Base-by-base conservation (phyloP, 2,797 vertebrate species). In the Buphagus erythrorhynchus region DNA sequence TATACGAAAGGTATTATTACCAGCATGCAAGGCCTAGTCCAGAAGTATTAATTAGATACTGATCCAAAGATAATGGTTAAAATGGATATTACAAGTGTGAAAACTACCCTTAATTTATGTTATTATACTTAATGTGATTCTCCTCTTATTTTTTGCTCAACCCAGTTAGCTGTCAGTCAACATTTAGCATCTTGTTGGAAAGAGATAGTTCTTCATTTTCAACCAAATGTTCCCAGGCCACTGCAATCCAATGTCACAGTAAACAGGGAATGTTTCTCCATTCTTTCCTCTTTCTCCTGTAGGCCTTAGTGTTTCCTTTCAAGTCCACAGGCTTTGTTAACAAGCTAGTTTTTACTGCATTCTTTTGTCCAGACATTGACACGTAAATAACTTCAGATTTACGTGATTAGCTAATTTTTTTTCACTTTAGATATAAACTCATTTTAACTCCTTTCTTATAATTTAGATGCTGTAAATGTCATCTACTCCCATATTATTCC, bases 391-490 rank as follows among this genome's bases (percentile, higher is more conserved):
- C n/a, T 87, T 89, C 22, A 61, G 25, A 63, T 76, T 82, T 93
- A 85, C 31, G n/a, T 86, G 16, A 71, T 89, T 87, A 76, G 17
- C 40, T 86, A 29, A 17, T 42, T 76, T 81, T 83, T 87, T 86
- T 88, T 90, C 13, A 46, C 13, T 83, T 91, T 55, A 83, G 25
- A 45, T 88, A 83, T 43, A 84, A 93, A 62, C 52, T 91, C 9
- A 62, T 95, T 94, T 92, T 63, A 62, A 91, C 84, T 88, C 43
- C 38, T 80, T 82, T 90, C 62, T 81, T 88, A 58, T 90, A 81
- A 86, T 76, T 93, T 88, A 81, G 40, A 18, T 43, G 13, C 20
- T 68, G 20, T 46, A 86, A 80, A 86, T 86, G 46, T 65, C 36
- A 72, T 62, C 46, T 88, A 21, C 54, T 86, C 6, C 2, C 16